phyloP scores from a whole-genome alignment of 2,888 invertebrate genomes.

The Plebejus anna region DNA sequence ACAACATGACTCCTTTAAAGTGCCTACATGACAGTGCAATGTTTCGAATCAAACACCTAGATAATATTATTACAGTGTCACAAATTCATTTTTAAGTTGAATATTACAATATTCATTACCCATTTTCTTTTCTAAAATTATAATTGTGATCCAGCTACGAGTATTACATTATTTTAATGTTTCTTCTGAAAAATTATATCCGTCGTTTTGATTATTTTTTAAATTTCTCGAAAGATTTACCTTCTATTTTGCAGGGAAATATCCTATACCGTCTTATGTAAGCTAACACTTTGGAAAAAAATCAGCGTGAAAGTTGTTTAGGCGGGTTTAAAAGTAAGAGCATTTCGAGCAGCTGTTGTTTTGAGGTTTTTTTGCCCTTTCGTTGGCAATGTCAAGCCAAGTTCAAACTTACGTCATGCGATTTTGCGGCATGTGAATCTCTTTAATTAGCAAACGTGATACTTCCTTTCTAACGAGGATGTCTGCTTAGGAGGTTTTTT shows the following conservation, averaged over 20 bases:
- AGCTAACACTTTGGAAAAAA: conserved; percentile 19
- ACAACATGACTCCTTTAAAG: conserved; percentile 6
- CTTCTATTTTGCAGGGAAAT: neutral
- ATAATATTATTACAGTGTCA: neutral
- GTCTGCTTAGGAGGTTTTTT: conserved; percentile 18
- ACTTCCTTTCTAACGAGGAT: conserved; percentile 46
- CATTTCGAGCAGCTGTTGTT: conserved; percentile 32
- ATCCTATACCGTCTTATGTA: neutral
- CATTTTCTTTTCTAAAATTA: neutral
- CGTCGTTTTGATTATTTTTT: neutral
- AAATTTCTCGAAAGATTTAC: neutral
- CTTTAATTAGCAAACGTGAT: conserved; percentile 43
- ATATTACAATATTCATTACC: neutral
- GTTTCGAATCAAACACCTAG: neutral
- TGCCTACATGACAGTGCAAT: neutral
- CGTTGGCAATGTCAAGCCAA: conserved; percentile 39
- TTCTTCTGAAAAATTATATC: no score
- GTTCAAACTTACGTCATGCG: conserved; percentile 41
- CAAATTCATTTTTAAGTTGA: no score
- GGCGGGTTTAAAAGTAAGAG: conserved; percentile 29
- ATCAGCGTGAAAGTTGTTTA: conserved; percentile 28
- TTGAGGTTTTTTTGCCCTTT: conserved; percentile 37
- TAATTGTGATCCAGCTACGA: neutral
- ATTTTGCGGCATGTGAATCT: conserved; percentile 35
- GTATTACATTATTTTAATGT: no score